Base-by-base conservation (phyloP, 2,797 vertebrate species). In the Pristis pectinata region DNA sequence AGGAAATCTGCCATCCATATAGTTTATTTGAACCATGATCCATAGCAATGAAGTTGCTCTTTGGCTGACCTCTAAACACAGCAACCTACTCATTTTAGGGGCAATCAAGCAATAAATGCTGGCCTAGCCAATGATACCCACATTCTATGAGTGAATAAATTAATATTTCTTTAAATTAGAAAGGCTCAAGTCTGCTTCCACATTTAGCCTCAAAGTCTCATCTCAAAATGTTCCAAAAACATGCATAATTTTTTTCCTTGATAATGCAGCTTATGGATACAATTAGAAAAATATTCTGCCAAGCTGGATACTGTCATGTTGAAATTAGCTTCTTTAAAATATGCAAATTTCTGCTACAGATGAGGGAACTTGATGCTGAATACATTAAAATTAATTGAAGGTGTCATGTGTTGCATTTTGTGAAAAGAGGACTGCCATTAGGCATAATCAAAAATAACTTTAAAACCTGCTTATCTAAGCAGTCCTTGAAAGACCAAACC, bases 351-450 rank as follows among this genome's bases (percentile, higher is more conserved):
- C 49, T 53, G 37, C 41, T 27, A 85, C 82, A 85, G 82, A 85
- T 53, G 44, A 85, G 85, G 82, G 41, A 44, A 6, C 44, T 41
- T 30, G 2, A 80, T 80, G 79, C 79, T 49, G 10, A 80, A 41
- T 79, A 85, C 49, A 44, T 53, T 85, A 85, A 85, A 85, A 85
- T 85, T 85, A 85, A 85, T 85, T 85, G 82, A 85, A 85, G 44
- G 37, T 53, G 82, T 85, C 82, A 85, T 19, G 22, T 85, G 41
- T 49, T 85, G 82, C 49, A 49, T 15, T 85, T 85, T 85, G 37
- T 85, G 41, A 85, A 85, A 85, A 85, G 82, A 27, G 37, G n/a
- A 8, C 44, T 85, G 82, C 82, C 44, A 27, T 15, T 85, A 24
- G 17, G 41, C 49, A 85, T 85, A 85, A 85, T 85, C 41, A 49